These are phyloP conservation scores for Oryctes rhinoceros DNA, from an alignment of 1,140 invertebrate genomes.

Conservation along the genomic window DNA sequence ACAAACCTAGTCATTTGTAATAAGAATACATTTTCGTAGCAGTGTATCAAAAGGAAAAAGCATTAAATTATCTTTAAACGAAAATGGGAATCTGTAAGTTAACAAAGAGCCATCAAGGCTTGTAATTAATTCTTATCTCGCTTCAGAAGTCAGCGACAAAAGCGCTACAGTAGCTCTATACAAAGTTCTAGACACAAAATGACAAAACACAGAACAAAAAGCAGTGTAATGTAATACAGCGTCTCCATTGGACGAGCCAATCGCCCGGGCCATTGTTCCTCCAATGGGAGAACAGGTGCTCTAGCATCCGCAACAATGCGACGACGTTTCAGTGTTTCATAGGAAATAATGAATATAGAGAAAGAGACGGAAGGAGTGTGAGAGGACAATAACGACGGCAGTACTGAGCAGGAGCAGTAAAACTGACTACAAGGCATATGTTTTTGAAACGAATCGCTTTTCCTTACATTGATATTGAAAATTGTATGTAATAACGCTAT, in stretches of 20 bases:
- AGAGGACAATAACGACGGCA: neutral
- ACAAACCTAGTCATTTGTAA: neutral
- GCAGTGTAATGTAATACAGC: slow-evolving; percentile 57
- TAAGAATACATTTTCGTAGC: slow-evolving; percentile 15
- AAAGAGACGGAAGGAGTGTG: slow-evolving; percentile 29
- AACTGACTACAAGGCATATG: neutral
- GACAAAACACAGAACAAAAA: slow-evolving; percentile 59
- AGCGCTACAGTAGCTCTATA: slow-evolving; percentile 54
- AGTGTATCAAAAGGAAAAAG: slow-evolving; percentile 44
- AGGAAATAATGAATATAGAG: slow-evolving; percentile 45
- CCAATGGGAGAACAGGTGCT: slow-evolving; percentile 58
- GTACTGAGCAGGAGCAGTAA: slow-evolving; percentile 14
- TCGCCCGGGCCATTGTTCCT: slow-evolving; percentile 56
- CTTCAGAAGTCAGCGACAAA: slow-evolving; percentile 56
- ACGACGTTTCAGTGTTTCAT: slow-evolving; percentile 46
- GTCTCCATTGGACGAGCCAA: slow-evolving; percentile 57
- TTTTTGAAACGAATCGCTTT: neutral
- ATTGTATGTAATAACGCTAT: neutral
- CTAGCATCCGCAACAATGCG: slow-evolving; percentile 51
- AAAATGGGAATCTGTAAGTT: slow-evolving; percentile 55
- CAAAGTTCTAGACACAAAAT: slow-evolving; percentile 59
- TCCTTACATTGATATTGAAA: slow-evolving; percentile 7
- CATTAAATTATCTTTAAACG: slow-evolving; percentile 55
- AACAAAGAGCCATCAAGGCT: slow-evolving; percentile 57
- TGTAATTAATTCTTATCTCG: slow-evolving; percentile 61